Evolutionary conservation across 2,797 vertebrate genomes (phyloP), one percentile per base, ranked within the genome.

Genomic region (Sylvia borin): DNA sequence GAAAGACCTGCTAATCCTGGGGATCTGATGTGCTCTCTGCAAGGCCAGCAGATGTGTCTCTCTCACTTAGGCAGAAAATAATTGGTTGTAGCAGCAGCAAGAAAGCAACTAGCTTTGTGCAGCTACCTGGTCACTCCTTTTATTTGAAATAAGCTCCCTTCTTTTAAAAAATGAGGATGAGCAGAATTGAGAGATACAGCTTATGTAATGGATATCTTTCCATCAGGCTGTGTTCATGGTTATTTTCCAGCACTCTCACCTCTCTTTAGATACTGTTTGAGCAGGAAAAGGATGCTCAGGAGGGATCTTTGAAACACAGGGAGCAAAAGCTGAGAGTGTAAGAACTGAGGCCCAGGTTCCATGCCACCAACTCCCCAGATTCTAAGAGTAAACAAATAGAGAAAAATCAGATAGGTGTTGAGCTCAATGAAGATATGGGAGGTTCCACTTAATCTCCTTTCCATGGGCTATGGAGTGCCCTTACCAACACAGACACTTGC

Each of bases 1-100:
- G 79, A 85, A 88, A 95, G 90, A 91, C 62, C 89, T 95, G 79
- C 92, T 96, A 91, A 96, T 93, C 90, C 92, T 50, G 72, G 38
- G 81, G 68, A 84, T 90, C 75, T 7, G 7, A 75, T 45, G 79
- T 78, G 82, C 47, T 83, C 68, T 70, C 87, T 78, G 57, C 62
- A 67, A 70, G 80, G 71, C 71, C 88, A 67, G 85, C 53, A 90
- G 73, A 24, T 66, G 66, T 18, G 48, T 82, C 38, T 88, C 12
- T 53, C 83, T 93, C 4, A 2, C 73, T 88, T 38, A 51, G 48
- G 26, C 51, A 84, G 32, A 88, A 95, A 90, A 89, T 47, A 73
- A 31, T 36, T 78, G 29, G 11, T 48, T 2, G 0, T 13, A 79
- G 73, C 51, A 90, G 55, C 22, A 83, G 45, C 53, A 78, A 73